Evolutionary conservation across 2,888 invertebrate species (phyloP).

Genomic region (Aleiodes alternator): DNA sequence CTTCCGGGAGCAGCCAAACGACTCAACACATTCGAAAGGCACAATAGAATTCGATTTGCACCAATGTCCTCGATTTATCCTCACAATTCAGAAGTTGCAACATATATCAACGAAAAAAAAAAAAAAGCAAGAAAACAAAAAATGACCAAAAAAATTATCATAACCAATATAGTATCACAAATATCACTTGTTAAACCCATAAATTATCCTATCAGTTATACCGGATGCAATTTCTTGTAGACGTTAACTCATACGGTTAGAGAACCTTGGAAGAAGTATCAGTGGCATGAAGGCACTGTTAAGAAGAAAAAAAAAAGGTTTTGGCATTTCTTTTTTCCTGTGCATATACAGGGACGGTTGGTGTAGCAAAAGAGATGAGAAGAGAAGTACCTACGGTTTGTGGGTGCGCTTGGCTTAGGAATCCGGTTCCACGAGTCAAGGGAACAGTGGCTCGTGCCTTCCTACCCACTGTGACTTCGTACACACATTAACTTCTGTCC

Average conservation of each 20-base stretch:
- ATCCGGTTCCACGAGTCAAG: slow-evolving; percentile 59
- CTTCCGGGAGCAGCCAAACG: neutral
- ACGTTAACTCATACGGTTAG: slow-evolving; percentile 19
- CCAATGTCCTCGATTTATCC: neutral
- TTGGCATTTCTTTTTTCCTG: slow-evolving; percentile 13
- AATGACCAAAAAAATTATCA: neutral
- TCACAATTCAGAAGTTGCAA: too few species aligned
- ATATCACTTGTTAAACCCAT: slow-evolving; percentile 4
- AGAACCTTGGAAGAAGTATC: slow-evolving; percentile 18
- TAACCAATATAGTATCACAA: neutral
- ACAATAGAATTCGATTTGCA: neutral
- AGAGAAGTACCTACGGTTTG: slow-evolving; percentile 17
- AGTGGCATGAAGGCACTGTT: slow-evolving; percentile 15
- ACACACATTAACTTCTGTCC: slow-evolving; percentile 33
- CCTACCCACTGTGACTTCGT: slow-evolving; percentile 3
- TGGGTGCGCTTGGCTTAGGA: slow-evolving; percentile 50
- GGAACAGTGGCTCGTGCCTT: slow-evolving; percentile 35
- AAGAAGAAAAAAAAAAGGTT: slow-evolving; percentile 1
- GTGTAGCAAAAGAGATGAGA: slow-evolving; percentile 17
- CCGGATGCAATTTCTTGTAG: slow-evolving; percentile 40
- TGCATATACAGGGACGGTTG: slow-evolving; percentile 20
- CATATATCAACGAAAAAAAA: neutral
- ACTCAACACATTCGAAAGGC: neutral
- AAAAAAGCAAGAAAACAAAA: neutral
- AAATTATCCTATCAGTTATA: slow-evolving; percentile 22